A percentile compares a stretch with the other conserved stretches of the same genome.
These are phyloP conservation scores for Eucera pruinosa DNA, from an alignment of 2,888 invertebrate species.

Conservation along the genomic window DNA sequence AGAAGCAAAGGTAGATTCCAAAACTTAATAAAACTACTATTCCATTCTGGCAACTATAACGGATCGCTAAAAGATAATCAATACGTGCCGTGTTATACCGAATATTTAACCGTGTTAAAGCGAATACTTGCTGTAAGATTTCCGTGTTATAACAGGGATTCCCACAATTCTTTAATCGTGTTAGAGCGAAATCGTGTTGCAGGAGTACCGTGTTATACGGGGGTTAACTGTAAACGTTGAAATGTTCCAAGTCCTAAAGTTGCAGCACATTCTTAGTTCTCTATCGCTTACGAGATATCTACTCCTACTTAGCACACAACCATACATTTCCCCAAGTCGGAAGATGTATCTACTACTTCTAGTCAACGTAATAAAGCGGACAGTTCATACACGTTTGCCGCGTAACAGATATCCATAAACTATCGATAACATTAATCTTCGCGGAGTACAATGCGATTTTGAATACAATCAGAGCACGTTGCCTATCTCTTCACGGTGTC, in stretches of 20 bases:
- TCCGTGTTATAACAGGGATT: no score
- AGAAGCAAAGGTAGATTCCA: no score
- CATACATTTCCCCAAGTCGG: neutral
- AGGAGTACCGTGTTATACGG: no score
- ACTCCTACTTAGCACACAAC: neutral
- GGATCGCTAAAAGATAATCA: neutral
- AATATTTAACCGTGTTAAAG: no score
- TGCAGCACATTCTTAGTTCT: neutral
- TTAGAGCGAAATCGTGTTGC: no score
- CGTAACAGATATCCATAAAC: slow-evolving; percentile 30
- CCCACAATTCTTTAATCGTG: no score
- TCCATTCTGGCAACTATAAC: no score
- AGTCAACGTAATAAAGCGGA: neutral
- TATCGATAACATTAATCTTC: slow-evolving; percentile 38
- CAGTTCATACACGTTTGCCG: neutral
- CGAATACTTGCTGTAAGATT: no score
- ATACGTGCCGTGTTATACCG: no score
- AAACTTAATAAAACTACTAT: no score
- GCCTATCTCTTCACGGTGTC: neutral
- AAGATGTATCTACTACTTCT: slow-evolving; percentile 31
- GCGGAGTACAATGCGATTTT: slow-evolving; percentile 29
- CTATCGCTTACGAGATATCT: neutral
- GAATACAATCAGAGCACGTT: slow-evolving; percentile 23
- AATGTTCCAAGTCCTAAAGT: no score
- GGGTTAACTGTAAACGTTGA: no score